phyloP scores from a whole-genome alignment of 1,140 invertebrate genomes.

The Caenorhabditis remanei region DNA sequence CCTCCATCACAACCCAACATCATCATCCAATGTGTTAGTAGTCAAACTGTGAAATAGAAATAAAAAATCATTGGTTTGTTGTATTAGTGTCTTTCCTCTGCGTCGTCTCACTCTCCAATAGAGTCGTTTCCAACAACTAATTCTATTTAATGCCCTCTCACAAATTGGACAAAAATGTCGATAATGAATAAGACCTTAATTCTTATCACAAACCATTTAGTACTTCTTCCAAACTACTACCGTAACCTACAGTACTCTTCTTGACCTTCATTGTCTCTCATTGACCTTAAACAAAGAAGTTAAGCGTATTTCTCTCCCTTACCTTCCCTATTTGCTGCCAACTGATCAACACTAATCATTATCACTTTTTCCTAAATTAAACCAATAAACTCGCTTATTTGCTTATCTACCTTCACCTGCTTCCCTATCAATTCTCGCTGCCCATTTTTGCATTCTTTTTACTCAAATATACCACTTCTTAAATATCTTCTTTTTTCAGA shows the following conservation, averaged over 20 bases:
- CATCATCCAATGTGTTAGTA: slow-evolving; percentile 12
- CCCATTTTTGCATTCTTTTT: slow-evolving; percentile 15
- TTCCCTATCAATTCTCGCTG: slow-evolving; percentile 28
- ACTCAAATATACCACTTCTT: not conserved
- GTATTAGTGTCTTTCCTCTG: not conserved
- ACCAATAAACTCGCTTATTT: slow-evolving; percentile 51
- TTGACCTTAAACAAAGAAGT: not conserved
- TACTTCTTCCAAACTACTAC: not conserved
- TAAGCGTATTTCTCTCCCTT: not conserved
- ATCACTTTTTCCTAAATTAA: slow-evolving; percentile 48
- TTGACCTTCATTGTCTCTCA: too few species aligned
- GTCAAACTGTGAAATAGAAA: slow-evolving; percentile 38
- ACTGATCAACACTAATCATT: slow-evolving; percentile 46
- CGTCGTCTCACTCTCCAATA: not conserved
- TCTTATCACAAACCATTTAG: not conserved
- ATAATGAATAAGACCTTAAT: slow-evolving; percentile 49
- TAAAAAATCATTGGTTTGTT: slow-evolving; percentile 2
- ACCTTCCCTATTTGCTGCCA: not conserved
- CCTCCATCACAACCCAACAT: not conserved
- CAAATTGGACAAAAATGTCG: slow-evolving; percentile 31
- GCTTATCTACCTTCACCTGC: slow-evolving; percentile 52
- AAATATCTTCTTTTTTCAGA: slow-evolving; percentile 11
- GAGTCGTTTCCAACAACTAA: slow-evolving; percentile 12
- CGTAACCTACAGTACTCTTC: not conserved
- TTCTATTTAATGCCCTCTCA: slow-evolving; percentile 45